Percentiles rank a stretch among this genome's conserved stretches.
Conservation (phyloP, 2,797 vertebrate species). For the Acrocephalus scirpaceus region DNA sequence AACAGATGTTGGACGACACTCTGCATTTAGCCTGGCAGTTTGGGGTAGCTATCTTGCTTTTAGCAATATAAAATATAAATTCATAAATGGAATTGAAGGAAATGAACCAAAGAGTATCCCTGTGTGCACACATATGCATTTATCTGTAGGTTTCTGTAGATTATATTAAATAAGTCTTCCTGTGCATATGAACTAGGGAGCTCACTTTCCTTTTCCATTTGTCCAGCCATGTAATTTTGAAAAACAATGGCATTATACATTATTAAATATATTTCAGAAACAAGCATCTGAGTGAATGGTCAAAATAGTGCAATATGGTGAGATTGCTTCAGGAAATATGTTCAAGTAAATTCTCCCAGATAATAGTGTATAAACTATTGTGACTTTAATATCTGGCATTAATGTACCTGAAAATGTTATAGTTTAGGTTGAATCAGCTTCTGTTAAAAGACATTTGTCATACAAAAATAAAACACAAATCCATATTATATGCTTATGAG, state of each 20-base stretch:
- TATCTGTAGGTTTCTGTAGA: background rate
- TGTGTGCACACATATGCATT: background rate
- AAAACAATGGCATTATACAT: background rate
- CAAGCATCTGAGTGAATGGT: background rate
- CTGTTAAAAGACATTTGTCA: background rate
- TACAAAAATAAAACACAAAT: background rate
- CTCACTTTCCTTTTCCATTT: background rate
- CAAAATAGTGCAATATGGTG: background rate
- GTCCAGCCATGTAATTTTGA: background rate
- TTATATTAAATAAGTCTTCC: background rate
- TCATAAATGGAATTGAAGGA: background rate
- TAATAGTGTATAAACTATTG: conserved; percentile 12
- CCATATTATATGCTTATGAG: background rate
- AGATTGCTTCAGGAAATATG: background rate
- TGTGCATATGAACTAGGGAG: background rate
- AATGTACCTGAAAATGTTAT: conserved; percentile 37
- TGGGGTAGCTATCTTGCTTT: background rate
- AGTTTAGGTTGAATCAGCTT: background rate
- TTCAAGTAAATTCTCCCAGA: background rate
- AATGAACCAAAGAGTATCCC: background rate
- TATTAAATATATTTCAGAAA: background rate
- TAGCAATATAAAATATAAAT: background rate
- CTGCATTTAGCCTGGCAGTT: background rate
- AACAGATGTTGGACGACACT: background rate
- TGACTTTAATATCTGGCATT: conserved; percentile 26